These are phyloP conservation scores for Cygnus atratus DNA, from an alignment of 2,113 vertebrate species.

Conservation along the genomic window DNA sequence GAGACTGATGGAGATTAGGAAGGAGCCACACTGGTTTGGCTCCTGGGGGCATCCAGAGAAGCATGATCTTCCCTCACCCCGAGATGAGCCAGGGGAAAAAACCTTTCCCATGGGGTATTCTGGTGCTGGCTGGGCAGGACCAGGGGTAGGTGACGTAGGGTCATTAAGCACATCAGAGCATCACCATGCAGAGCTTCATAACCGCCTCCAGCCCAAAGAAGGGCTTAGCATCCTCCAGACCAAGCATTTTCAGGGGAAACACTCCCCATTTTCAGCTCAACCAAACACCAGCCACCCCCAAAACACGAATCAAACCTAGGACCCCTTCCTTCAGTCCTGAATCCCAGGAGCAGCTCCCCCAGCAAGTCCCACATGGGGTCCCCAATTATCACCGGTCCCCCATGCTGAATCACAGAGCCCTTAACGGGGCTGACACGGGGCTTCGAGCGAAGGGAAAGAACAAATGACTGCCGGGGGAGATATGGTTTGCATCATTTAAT, in stretches of 20 bases:
- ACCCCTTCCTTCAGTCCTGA: not conserved
- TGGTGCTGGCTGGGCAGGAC: conserved; percentile 43
- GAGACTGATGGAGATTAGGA: conserved; percentile 21
- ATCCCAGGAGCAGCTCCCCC: not conserved
- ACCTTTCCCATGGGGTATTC: conserved; percentile 51
- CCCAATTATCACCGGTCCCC: not conserved
- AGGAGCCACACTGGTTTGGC: conserved; percentile 42
- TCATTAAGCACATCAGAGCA: conserved; percentile 48
- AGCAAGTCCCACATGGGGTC: fast-evolving
- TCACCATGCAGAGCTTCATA: not conserved
- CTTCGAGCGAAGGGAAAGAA: not conserved
- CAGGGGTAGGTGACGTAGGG: not conserved
- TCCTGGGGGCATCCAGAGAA: not conserved
- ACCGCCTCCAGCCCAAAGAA: not conserved
- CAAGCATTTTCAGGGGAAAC: fast-evolving
- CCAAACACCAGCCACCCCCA: not conserved
- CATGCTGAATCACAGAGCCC: not conserved
- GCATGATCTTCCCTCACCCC: conserved; percentile 13
- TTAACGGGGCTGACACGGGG: not conserved
- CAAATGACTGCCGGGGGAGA: conserved; percentile 49
- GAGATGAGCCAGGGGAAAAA: not conserved
- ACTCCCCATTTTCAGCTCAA: not conserved
- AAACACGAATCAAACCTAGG: not conserved
- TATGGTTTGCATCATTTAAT: conserved; percentile 69
- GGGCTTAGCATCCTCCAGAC: not conserved